Evolutionary conservation across 2,113 vertebrate species (phyloP).

Genomic region (Galeopterus variegatus): DNA sequence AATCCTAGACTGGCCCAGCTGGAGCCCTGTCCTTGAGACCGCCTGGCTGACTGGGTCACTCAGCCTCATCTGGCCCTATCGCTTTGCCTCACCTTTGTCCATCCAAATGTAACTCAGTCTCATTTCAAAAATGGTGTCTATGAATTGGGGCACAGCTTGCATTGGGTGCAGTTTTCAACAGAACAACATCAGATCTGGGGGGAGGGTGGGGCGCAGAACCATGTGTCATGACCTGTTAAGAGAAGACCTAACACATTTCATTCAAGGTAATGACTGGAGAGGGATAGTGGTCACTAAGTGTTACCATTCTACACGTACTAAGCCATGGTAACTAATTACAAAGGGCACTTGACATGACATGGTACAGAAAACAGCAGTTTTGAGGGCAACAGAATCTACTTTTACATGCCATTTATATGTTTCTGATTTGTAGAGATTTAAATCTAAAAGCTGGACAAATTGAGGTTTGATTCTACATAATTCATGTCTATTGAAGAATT

Average conservation of each 20-base stretch:
- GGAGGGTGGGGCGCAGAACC: neutral
- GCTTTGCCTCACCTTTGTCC: too few species aligned
- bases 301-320: neutral
- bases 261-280: neutral
- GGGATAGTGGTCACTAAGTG: neutral
- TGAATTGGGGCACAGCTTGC: neutral
- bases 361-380: neutral
- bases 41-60: neutral
- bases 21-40: neutral
- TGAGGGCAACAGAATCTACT: neutral
- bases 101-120: neutral
- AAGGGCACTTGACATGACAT: neutral
- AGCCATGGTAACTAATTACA: neutral
- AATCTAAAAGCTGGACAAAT: conserved; percentile 47
- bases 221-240: neutral
- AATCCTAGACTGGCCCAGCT: too few species aligned
- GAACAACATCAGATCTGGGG: neutral
- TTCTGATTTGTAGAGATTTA: neutral
- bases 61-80: neutral
- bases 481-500: conserved; percentile 44
- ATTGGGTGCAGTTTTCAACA: neutral
- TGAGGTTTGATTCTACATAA: neutral
- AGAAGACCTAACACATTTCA: neutral
- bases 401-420: neutral
- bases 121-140: neutral